phyloP scores from a whole-genome alignment of 1,140 invertebrate genomes.

The Lucilia cuprina region DNA sequence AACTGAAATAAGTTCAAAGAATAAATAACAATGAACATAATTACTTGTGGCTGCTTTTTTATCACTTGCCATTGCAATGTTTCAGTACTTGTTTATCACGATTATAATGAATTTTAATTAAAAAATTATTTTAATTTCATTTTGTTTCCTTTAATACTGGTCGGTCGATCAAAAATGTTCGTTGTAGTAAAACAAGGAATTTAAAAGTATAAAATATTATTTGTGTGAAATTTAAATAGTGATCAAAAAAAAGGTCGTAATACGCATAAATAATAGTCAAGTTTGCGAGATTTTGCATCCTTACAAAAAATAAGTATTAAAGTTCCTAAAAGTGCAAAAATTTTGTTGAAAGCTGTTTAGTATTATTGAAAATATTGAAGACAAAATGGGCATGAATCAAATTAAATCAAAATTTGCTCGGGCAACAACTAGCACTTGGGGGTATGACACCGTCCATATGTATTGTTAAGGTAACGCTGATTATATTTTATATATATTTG shows the following conservation, averaged over 20 bases:
- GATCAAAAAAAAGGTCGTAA: neutral
- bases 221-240: neutral
- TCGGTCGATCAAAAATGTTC: neutral
- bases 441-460: too few relatives aligned
- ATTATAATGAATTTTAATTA: constrained; percentile 5
- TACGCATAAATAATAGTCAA: too few relatives aligned
- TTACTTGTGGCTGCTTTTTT: neutral
- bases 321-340: too few relatives aligned
- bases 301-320: too few relatives aligned
- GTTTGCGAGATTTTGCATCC: too few relatives aligned
- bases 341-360: too few relatives aligned
- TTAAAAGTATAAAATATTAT: neutral
- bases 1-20: neutral
- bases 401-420: too few relatives aligned
- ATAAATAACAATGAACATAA: neutral
- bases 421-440: too few relatives aligned
- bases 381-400: too few relatives aligned
- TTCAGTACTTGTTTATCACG: neutral
- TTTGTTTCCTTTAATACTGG: neutral
- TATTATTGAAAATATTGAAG: too few relatives aligned
- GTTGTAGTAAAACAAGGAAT: neutral
- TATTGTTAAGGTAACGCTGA: too few relatives aligned
- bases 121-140: neutral
- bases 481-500: too few relatives aligned
- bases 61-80: neutral